These are phyloP conservation scores for Sebastes diploproa DNA, from an alignment of 2,797 vertebrate genomes.

Conservation along the genomic window DNA sequence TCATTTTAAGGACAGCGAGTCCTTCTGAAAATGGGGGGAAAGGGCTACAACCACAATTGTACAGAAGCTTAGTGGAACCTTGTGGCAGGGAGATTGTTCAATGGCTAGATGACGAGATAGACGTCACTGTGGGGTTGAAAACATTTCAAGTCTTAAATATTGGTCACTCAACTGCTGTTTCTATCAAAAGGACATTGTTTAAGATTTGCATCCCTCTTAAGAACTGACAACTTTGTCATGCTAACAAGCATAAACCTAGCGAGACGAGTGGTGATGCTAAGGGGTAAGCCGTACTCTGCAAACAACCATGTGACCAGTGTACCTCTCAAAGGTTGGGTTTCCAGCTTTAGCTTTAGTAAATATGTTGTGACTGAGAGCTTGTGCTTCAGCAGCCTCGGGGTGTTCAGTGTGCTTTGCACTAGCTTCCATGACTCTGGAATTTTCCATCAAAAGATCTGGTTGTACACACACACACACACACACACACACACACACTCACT, in stretches of 20 bases:
- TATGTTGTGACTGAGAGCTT: slow-evolving; percentile 18
- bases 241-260: no score
- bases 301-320: background rate
- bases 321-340: background rate
- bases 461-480: background rate
- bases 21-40: slow-evolving; percentile 24
- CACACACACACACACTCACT: background rate
- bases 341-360: slow-evolving; percentile 24
- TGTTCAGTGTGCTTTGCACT: slow-evolving; percentile 14
- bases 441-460: slow-evolving; percentile 47
- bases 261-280: background rate
- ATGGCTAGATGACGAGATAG: background rate
- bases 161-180: background rate
- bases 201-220: background rate
- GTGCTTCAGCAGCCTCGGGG: background rate
- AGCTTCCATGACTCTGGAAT: slow-evolving; percentile 42
- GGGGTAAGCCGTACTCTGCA: background rate
- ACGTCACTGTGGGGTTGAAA: background rate
- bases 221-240: background rate
- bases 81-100: background rate
- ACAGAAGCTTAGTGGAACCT: background rate
- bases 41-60: background rate
- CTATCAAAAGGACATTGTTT: background rate
- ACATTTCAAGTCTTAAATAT: background rate
- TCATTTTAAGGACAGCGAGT: slow-evolving; percentile 5